Base-by-base conservation (phyloP, 1,140 invertebrate species). In the Drosophila auraria region DNA sequence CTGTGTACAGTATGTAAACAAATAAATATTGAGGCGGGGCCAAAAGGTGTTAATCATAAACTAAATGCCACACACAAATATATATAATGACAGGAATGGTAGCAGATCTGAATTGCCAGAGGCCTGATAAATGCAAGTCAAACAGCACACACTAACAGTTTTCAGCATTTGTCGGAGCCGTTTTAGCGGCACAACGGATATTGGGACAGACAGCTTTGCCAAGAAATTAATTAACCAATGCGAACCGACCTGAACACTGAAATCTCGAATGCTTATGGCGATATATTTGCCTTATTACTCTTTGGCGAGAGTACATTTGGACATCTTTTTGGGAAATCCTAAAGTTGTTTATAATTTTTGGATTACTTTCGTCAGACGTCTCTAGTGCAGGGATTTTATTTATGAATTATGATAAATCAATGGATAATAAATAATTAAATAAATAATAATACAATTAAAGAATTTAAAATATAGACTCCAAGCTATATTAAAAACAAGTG, bases 171-270 rank as follows among this genome's bases (percentile, higher is more conserved):
- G 61, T 65, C 61, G 49, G 38, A 47, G 38, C 17, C 64, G 56
- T 47, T 61, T 59, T 38, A 56, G 36, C 38, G 27, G 38, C 56
- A 51, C n/a, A 53, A 71, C 49, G 79, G 50, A 61, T 57, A 53
- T 72, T 45, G 78, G 49, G 47, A 42, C 25, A 38, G 71, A 64
- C 53, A 64, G 59, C 59, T 82, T 82, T 86, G 86, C 86, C 86
- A 90, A 90, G 71, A 90, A 90, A 82, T 90, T 90, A 90, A 86
- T 90, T 82, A 80, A 78, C 75, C 75, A 53, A 53, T 45, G 57
- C 44, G 60, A 61, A 42, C 54, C 50, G 63, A 30, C 47, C 51
- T 73, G 38, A 73, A 73, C 70, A 73, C 70, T 72, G 57, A 60
- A 59, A 30, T 33, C 53, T 25, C 14, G 14, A 50, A 38, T 38